Conservation (phyloP, 2,888 invertebrate genomes). For the Sisyra nigra region DNA sequence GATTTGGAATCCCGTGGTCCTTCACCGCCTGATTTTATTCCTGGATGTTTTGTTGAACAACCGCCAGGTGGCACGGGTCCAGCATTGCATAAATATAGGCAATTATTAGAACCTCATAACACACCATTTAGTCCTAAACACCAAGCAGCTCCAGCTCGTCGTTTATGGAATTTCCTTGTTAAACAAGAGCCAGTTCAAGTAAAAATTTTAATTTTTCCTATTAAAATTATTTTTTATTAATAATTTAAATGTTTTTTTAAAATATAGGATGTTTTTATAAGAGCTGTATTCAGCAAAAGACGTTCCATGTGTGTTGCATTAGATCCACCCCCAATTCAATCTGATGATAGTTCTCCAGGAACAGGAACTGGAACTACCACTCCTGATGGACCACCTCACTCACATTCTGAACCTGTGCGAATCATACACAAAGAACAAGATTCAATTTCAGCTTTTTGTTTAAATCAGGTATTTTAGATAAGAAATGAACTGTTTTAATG, state of each 20-base stretch:
- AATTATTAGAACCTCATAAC: slow-evolving; percentile 80
- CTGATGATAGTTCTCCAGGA: slow-evolving; percentile 21
- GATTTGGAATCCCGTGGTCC: slow-evolving; percentile 60
- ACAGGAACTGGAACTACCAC: slow-evolving; percentile 23
- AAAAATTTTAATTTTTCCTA: slow-evolving; percentile 7
- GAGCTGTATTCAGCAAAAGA: slow-evolving; percentile 81
- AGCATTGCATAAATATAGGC: slow-evolving; percentile 82
- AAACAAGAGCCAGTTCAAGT: slow-evolving; percentile 80
- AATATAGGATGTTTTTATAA: slow-evolving; percentile 69
- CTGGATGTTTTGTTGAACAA: slow-evolving; percentile 75
- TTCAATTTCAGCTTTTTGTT: slow-evolving; percentile 91
- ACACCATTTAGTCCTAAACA: slow-evolving; percentile 75
- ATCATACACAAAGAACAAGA: slow-evolving; percentile 99
- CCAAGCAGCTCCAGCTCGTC: slow-evolving; percentile 57
- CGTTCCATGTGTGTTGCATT: slow-evolving; percentile 38
- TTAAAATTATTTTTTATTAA: too few relatives aligned
- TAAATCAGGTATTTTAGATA: slow-evolving; percentile 62
- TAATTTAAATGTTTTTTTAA: not conserved
- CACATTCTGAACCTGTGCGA: slow-evolving; percentile 61
- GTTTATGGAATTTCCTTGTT: slow-evolving; percentile 88
- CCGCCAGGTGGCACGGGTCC: slow-evolving; percentile 58
- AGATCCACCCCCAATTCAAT: slow-evolving; percentile 25
- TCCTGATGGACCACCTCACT: slow-evolving; percentile 16
- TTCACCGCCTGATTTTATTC: slow-evolving; percentile 75
- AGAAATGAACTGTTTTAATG: not conserved